Conservation (phyloP, 2,888 invertebrate genomes). For the Drosophila stalkeri region DNA sequence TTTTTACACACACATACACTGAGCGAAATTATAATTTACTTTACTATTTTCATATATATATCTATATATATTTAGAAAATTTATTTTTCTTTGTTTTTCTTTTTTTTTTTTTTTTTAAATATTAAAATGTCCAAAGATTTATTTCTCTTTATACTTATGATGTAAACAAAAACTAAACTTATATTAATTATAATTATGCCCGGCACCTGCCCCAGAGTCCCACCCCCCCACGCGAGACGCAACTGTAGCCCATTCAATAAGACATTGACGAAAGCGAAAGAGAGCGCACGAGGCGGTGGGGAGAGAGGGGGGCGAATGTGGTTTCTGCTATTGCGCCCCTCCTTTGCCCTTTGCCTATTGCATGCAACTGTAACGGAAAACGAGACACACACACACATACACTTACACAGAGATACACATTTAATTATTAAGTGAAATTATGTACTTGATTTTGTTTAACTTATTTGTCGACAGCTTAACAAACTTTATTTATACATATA, state of each 20-base stretch:
- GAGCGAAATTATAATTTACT: constrained; percentile 47
- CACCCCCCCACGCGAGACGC: no score
- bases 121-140: constrained; percentile 68
- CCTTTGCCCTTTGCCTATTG: constrained; percentile 14
- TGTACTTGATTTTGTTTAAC: constrained; percentile 74
- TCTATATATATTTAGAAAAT: background rate
- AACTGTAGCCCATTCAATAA: no score
- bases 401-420: background rate
- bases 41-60: constrained; percentile 5
- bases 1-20: constrained; percentile 10
- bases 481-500: constrained; percentile 11
- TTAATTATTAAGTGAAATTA: constrained; percentile 60
- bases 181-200: constrained; percentile 32
- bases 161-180: constrained; percentile 22
- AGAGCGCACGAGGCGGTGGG: background rate
- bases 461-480: constrained; percentile 55
- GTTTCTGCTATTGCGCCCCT: no score
- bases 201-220: background rate
- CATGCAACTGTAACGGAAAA: constrained; percentile 26
- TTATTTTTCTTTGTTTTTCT: background rate
- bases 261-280: constrained; percentile 15
- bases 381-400: constrained; percentile 1
- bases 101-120: constrained; percentile 30
- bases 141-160: constrained; percentile 40
- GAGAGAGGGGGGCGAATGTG: background rate